These are phyloP conservation scores for Eristalis arbustorum DNA, from an alignment of 2,888 invertebrate species.

Conservation along the genomic window DNA sequence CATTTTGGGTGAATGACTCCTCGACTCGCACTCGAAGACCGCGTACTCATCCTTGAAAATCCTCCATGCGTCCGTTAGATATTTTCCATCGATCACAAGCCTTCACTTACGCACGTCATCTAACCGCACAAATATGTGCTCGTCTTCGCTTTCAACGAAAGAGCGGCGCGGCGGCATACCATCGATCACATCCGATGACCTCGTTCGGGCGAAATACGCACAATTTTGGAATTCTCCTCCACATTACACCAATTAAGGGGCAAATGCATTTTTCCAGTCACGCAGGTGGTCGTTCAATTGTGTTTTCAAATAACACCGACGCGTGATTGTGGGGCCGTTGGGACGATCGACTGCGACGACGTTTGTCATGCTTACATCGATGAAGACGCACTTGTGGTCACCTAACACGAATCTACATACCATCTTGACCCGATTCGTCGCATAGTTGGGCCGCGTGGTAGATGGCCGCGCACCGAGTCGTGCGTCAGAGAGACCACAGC, in stretches of 20 bases:
- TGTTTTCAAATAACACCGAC: slow-evolving; percentile 5
- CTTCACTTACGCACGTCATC: neutral
- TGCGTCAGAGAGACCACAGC: neutral
- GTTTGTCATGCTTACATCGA: slow-evolving; percentile 8
- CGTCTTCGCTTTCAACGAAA: neutral
- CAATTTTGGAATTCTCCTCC: slow-evolving; percentile 23
- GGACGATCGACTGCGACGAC: neutral
- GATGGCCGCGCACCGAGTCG: neutral
- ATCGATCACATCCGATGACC: neutral
- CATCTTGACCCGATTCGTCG: slow-evolving; percentile 58
- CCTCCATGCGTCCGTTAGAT: neutral
- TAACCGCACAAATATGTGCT: neutral
- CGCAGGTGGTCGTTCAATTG: slow-evolving; percentile 26
- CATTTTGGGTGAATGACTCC: neutral
- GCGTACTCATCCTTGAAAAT: neutral
- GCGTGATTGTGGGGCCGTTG: neutral
- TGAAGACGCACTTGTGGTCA: slow-evolving; percentile 23
- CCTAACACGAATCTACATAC: slow-evolving; percentile 23
- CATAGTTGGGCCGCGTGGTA: neutral
- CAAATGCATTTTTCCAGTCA: slow-evolving; percentile 47
- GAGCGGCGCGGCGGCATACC: neutral
- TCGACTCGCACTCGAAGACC: neutral
- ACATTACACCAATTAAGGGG: neutral
- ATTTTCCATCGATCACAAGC: neutral
- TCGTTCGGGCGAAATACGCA: neutral